These are phyloP conservation scores for Argyresthia goedartella DNA, from an alignment of 2,888 invertebrate genomes.

Conservation along the genomic window DNA sequence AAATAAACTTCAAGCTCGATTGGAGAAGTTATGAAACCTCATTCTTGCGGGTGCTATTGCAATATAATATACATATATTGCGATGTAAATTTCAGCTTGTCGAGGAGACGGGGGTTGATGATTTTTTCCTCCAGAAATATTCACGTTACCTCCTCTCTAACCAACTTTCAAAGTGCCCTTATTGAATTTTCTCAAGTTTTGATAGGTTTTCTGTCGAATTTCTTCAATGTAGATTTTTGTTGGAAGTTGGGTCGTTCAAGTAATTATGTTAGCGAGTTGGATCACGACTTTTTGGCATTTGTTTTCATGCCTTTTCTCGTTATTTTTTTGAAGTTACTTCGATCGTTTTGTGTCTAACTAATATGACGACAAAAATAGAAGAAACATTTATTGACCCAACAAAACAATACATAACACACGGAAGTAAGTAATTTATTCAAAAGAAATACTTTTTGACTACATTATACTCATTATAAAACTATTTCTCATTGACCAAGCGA, in stretches of 20 bases:
- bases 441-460: too few relatives aligned
- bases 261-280: constrained; percentile 35
- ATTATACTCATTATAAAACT: too few relatives aligned
- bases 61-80: constrained; percentile 14
- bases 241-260: constrained; percentile 41
- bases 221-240: constrained; percentile 47
- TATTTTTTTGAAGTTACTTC: background rate
- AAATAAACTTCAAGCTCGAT: constrained; percentile 19
- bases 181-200: constrained; percentile 70
- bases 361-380: too few relatives aligned
- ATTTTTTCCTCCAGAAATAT: constrained; percentile 56
- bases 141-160: constrained; percentile 55
- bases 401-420: too few relatives aligned
- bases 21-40: constrained; percentile 36
- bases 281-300: background rate
- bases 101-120: constrained; percentile 54
- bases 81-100: constrained; percentile 36
- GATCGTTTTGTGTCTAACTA: too few relatives aligned
- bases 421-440: too few relatives aligned
- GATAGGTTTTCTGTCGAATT: constrained; percentile 66
- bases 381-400: too few relatives aligned
- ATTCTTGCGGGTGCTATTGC: constrained; percentile 29
- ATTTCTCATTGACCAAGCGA: too few relatives aligned
- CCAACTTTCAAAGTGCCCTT: constrained; percentile 66
- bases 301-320: background rate